Evolutionary conservation across 2,888 invertebrate genomes (phyloP).

Genomic region (Apamea sordens): DNA sequence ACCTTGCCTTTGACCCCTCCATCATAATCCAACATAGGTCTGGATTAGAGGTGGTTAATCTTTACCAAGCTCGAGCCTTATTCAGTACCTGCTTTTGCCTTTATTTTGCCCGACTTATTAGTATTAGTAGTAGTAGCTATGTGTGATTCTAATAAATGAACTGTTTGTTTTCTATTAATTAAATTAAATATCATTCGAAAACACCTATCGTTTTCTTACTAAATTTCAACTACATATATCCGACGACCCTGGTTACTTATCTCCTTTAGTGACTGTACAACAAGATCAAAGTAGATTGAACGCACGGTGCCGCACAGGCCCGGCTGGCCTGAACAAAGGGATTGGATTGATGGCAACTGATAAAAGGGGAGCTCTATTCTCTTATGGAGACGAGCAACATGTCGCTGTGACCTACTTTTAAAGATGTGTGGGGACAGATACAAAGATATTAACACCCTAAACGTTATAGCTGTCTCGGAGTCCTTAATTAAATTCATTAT

Average conservation of each 20-base stretch:
- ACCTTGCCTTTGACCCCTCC: slow-evolving; percentile 33
- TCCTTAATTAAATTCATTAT: slow-evolving; percentile 52
- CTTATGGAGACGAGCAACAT: slow-evolving; percentile 75
- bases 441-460: slow-evolving; percentile 32
- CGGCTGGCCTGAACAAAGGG: slow-evolving; percentile 75
- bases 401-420: slow-evolving; percentile 78
- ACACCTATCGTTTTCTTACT: too few species aligned
- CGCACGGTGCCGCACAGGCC: slow-evolving; percentile 68
- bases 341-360: slow-evolving; percentile 77
- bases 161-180: too few species aligned
- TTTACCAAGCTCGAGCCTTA: slow-evolving; percentile 32
- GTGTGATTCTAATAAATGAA: slow-evolving; percentile 6
- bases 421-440: slow-evolving; percentile 44
- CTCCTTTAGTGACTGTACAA: slow-evolving; percentile 9
- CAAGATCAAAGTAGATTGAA: slow-evolving; percentile 75
- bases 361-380: slow-evolving; percentile 73
- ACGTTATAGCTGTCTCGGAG: slow-evolving; percentile 6
- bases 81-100: slow-evolving; percentile 24
- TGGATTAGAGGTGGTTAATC: slow-evolving; percentile 47
- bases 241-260: too few species aligned
- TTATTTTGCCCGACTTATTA: slow-evolving; percentile 25
- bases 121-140: too few species aligned
- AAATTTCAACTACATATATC: too few species aligned
- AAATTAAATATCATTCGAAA: too few species aligned
- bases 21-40: slow-evolving; percentile 45